A percentile compares a stretch with the other conserved stretches of the same genome.
These are phyloP conservation scores for Copidosoma floridanum DNA, from an alignment of 1,140 invertebrate species.

Conservation along the genomic window DNA sequence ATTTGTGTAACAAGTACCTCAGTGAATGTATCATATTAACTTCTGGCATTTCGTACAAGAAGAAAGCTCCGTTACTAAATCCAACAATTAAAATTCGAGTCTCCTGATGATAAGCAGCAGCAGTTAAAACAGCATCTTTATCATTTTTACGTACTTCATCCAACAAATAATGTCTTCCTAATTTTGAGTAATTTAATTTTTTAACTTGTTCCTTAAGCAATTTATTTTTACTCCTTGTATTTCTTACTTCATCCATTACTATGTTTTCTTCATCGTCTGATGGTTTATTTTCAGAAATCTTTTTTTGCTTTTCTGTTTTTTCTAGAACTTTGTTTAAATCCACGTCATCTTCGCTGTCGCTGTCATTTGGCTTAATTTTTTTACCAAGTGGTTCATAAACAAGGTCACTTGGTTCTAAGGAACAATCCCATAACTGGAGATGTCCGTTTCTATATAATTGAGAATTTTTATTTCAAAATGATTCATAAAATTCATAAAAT, in stretches of 20 bases:
- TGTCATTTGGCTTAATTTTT: conserved; percentile 52
- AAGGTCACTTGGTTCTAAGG: conserved; percentile 67
- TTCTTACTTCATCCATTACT: conserved; percentile 10
- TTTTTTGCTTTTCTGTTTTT: conserved; percentile 38
- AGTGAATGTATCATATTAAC: conserved; percentile 90
- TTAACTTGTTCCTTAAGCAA: conserved; percentile 44
- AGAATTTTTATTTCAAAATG: too few species aligned
- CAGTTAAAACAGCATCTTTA: conserved; percentile 65
- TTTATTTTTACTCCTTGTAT: conserved; percentile 23
- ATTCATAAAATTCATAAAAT: conserved; percentile 8
- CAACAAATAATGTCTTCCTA: conserved; percentile 69
- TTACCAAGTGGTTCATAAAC: conserved; percentile 55
- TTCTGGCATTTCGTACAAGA: conserved; percentile 89
- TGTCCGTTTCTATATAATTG: conserved; percentile 62
- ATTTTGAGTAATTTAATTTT: conserved; percentile 67
- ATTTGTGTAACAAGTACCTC: conserved; percentile 51
- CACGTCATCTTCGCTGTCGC: conserved; percentile 54
- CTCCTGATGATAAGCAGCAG: conserved; percentile 76
- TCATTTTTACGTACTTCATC: conserved; percentile 67
- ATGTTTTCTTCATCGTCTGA: conserved; percentile 2
- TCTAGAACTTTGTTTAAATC: conserved; percentile 49
- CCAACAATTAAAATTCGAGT: conserved; percentile 73
- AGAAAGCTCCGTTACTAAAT: conserved; percentile 81
- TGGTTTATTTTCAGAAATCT: too few species aligned
- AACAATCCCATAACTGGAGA: conserved; percentile 87